These are phyloP conservation scores for Martes martes DNA, from an alignment of 2,113 vertebrate genomes.

Conservation along the genomic window DNA sequence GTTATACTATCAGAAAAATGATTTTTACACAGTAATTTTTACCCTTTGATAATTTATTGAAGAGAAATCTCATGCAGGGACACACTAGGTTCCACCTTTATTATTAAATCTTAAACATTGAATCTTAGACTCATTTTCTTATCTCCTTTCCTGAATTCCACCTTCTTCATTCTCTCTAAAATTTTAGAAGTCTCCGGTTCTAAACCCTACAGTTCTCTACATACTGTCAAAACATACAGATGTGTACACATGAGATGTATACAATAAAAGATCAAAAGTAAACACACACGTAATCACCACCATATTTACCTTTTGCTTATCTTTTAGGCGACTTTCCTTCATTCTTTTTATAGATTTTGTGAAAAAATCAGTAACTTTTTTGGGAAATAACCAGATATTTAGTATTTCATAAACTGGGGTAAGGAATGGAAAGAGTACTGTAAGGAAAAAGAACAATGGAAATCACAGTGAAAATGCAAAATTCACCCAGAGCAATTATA, in stretches of 20 bases:
- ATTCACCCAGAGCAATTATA: neutral
- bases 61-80: neutral
- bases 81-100: neutral
- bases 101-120: neutral
- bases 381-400: constrained; percentile 5
- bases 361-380: neutral
- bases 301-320: constrained; percentile 42
- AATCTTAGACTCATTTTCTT: neutral
- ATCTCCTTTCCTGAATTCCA: neutral
- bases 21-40: neutral
- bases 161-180: neutral
- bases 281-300: neutral
- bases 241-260: neutral
- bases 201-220: neutral
- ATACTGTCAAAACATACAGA: neutral
- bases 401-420: neutral
- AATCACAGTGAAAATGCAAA: neutral
- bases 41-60: neutral
- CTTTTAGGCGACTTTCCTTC: constrained; percentile 41
- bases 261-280: neutral
- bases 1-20: neutral
- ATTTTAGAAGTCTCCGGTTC: neutral
- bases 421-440: constrained; percentile 62
- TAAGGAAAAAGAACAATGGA: neutral
- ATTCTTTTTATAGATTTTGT: constrained; percentile 15